These are phyloP conservation scores for Drosophila lini DNA, from an alignment of 1,140 invertebrate species.

Conservation along the genomic window DNA sequence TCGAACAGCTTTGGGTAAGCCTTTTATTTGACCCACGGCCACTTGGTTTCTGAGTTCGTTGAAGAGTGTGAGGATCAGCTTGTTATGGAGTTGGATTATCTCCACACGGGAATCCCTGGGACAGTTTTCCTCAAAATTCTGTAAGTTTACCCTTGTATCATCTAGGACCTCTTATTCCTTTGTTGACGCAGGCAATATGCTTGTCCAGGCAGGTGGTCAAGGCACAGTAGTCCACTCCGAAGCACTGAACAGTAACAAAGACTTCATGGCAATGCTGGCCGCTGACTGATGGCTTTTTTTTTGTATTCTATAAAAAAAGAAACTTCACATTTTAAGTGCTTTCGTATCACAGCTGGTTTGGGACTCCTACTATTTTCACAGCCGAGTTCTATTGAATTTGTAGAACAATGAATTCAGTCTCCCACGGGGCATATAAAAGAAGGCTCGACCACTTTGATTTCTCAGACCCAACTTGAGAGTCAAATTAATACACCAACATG, in stretches of 20 bases:
- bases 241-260: constrained; percentile 18
- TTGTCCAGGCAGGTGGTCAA: constrained; percentile 64
- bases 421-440: constrained; percentile 4
- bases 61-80: constrained; percentile 52
- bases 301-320: constrained; percentile 7
- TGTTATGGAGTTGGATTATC: constrained; percentile 36
- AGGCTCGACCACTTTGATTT: not conserved
- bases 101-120: constrained; percentile 47
- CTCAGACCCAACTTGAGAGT: not conserved
- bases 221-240: constrained; percentile 54
- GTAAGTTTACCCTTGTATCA: too few species aligned
- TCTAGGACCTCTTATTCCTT: constrained; percentile 36
- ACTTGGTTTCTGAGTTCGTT: constrained; percentile 63
- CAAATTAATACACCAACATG: not conserved
- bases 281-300: not conserved
- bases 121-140: constrained; percentile 39
- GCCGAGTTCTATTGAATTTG: constrained; percentile 9
- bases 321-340: not conserved
- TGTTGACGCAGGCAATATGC: constrained; percentile 63
- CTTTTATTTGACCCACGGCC: too few species aligned
- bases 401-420: not conserved
- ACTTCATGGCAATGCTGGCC: constrained; percentile 4
- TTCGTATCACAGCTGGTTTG: not conserved
- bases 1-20: too few species aligned
- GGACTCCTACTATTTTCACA: constrained; percentile 1